phyloP scores from a whole-genome alignment of 2,888 invertebrate species.

The Arge pagana region DNA sequence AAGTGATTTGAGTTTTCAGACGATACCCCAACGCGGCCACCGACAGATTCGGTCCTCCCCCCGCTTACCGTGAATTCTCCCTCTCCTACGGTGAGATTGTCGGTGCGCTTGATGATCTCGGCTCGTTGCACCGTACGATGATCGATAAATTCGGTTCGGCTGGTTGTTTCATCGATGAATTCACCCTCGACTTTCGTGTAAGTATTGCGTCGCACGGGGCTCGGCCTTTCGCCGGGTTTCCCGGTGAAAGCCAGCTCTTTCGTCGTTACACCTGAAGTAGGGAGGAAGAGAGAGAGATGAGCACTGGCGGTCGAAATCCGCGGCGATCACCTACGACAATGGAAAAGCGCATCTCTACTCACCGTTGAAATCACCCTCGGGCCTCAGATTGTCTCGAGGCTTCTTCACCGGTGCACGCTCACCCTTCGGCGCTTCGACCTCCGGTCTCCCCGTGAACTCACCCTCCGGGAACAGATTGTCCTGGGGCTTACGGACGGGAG shows the following conservation, averaged over 20 bases:
- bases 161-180: slow-evolving; percentile 72
- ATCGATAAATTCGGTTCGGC: slow-evolving; percentile 69
- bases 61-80: slow-evolving; percentile 60
- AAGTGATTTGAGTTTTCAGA: not conserved
- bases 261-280: slow-evolving; percentile 70
- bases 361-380: slow-evolving; percentile 50
- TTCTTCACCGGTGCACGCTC: slow-evolving; percentile 55
- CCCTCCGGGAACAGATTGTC: slow-evolving; percentile 62
- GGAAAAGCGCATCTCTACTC: slow-evolving; percentile 24
- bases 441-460: slow-evolving; percentile 50
- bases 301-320: no score
- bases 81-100: slow-evolving; percentile 70
- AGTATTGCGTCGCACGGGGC: slow-evolving; percentile 72
- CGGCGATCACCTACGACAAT: no score
- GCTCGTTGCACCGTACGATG: slow-evolving; percentile 66
- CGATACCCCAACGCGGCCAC: no score
- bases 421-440: slow-evolving; percentile 34
- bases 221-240: slow-evolving; percentile 68
- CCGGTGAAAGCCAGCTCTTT: slow-evolving; percentile 72
- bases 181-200: slow-evolving; percentile 80
- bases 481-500: slow-evolving; percentile 50
- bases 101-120: slow-evolving; percentile 65
- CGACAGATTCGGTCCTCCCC: no score
- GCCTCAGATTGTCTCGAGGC: slow-evolving; percentile 59
- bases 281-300: no score